Conservation (phyloP, 2,888 invertebrate species). For the Brachyptera putata region DNA sequence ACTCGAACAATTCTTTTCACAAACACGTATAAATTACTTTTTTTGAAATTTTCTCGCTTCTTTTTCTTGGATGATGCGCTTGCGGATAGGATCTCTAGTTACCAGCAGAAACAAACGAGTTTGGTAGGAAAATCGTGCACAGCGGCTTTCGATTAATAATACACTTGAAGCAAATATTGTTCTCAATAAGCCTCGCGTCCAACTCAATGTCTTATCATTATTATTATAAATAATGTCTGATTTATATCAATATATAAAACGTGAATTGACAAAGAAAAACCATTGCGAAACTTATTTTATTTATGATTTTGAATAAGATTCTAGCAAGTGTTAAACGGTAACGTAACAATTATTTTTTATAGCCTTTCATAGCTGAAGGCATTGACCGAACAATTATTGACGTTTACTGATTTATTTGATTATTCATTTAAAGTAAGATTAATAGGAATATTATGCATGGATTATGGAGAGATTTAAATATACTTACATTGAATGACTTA, state of each 20-base stretch:
- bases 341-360: not conserved
- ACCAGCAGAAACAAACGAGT: not conserved
- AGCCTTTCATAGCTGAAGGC: not conserved
- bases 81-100: not conserved
- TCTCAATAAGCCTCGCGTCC: slow-evolving; percentile 1
- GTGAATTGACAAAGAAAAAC: slow-evolving; percentile 7
- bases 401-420: not conserved
- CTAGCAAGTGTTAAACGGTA: not conserved
- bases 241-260: slow-evolving; percentile 13
- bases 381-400: not conserved
- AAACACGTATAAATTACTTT: not conserved
- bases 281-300: slow-evolving; percentile 3
- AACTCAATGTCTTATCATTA: too few species aligned
- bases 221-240: slow-evolving; percentile 13
- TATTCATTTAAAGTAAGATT: slow-evolving; percentile 6
- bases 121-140: slow-evolving; percentile 2
- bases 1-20: not conserved
- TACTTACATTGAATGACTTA: too few species aligned
- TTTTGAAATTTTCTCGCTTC: not conserved
- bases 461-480: not conserved
- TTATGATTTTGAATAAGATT: slow-evolving; percentile 3
- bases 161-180: not conserved
- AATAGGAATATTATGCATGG: slow-evolving; percentile 4
- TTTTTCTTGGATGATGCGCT: not conserved
- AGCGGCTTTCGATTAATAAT: slow-evolving; percentile 8